These are phyloP conservation scores for Sternarchorhynchus goeldii DNA, from an alignment of 2,797 vertebrate genomes.

Conservation along the genomic window DNA sequence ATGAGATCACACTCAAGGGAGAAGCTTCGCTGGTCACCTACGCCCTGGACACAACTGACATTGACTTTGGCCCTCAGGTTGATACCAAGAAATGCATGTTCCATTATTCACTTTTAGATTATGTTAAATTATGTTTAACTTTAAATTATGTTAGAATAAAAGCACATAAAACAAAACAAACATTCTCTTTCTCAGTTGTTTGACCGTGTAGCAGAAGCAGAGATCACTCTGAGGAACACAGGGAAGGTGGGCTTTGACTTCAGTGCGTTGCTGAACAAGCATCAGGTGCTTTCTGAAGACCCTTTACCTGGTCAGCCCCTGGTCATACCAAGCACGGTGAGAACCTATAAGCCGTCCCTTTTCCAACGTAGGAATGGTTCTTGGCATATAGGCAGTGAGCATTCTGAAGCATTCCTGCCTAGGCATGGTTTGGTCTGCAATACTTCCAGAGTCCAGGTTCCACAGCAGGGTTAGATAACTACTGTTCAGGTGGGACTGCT, in stretches of 20 bases:
- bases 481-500: no score
- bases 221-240: slow-evolving; percentile 78
- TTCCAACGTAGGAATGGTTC: no score
- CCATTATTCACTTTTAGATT: no score
- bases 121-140: no score
- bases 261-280: slow-evolving; percentile 56
- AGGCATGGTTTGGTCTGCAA: no score
- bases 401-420: no score
- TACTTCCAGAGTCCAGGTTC: no score
- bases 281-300: slow-evolving; percentile 42
- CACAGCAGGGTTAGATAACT: no score
- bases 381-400: no score
- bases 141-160: not conserved
- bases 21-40: slow-evolving; percentile 82
- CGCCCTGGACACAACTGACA: slow-evolving; percentile 68
- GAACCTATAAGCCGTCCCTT: slow-evolving; percentile 45
- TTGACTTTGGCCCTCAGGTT: slow-evolving; percentile 86
- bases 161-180: slow-evolving; percentile 24
- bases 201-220: slow-evolving; percentile 69
- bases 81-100: not conserved
- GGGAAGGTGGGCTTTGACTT: slow-evolving; percentile 83
- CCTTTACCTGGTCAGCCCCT: slow-evolving; percentile 74
- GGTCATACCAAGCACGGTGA: slow-evolving; percentile 78
- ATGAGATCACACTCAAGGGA: slow-evolving; percentile 77
- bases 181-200: slow-evolving; percentile 74